These are phyloP conservation scores for Lagodon rhomboides DNA, from an alignment of 2,797 vertebrate species.

Conservation along the genomic window DNA sequence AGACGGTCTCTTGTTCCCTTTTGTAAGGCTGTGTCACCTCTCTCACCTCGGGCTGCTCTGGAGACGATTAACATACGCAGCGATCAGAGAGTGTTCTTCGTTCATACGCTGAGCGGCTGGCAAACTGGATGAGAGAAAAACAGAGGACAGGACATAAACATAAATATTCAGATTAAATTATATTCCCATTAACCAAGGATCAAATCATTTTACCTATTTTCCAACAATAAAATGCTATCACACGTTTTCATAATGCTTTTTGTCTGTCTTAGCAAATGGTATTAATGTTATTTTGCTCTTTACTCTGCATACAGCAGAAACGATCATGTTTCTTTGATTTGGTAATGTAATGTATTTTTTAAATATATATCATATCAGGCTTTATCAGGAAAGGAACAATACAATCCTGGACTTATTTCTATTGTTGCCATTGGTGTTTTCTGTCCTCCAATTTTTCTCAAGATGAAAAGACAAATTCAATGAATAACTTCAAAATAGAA, in stretches of 20 bases:
- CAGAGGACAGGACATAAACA: neutral
- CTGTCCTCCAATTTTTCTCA: neutral
- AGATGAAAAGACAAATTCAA: neutral
- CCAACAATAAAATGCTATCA: neutral
- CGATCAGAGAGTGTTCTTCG: slow-evolving; percentile 94
- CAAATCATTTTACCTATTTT: neutral
- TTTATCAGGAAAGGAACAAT: neutral
- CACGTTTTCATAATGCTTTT: neutral
- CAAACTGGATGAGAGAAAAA: slow-evolving; percentile 65
- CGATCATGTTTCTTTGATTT: neutral
- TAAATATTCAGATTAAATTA: neutral
- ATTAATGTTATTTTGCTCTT: neutral
- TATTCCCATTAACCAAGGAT: neutral
- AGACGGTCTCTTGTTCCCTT: neutral
- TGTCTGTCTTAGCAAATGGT: neutral
- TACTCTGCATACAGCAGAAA: neutral
- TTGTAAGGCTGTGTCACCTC: slow-evolving; percentile 24
- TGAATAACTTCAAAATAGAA: neutral
- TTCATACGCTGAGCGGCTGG: slow-evolving; percentile 84
- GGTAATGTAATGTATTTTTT: neutral
- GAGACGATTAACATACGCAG: slow-evolving; percentile 90
- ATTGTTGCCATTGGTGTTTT: neutral
- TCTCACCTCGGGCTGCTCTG: slow-evolving; percentile 90
- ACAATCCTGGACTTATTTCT: neutral
- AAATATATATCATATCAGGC: neutral